Evolutionary conservation across 2,888 invertebrate genomes (phyloP), one percentile per base, ranked within the genome.

Genomic region (Hypena proboscidalis): DNA sequence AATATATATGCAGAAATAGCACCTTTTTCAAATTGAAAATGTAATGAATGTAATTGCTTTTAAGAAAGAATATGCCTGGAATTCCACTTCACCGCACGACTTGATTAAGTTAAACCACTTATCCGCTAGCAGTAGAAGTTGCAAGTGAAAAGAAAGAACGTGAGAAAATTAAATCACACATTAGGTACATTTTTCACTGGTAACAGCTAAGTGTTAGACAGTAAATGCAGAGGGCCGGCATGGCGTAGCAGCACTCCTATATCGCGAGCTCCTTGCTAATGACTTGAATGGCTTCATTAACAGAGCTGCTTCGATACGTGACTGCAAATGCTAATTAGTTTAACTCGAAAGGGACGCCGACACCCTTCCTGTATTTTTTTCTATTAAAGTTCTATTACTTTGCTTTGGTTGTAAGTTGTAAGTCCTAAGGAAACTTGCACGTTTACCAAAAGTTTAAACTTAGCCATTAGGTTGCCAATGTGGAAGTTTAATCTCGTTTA

Each of bases 201-300:
- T 25, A 49, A 51, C 42, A 54, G 39, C 37, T 56, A 51, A 55
- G 48, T 57, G 22, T 30, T 34, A 40, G 51, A 38, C 42, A 44
- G 38, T 47, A n/a, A n/a, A n/a, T n/a, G n/a, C n/a, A 41, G 46
- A 59, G 42, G 36, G 37, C 39, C 44, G 49, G 38, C 20, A 42
- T 36, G 27, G 31, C 37, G n/a, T 19, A 20, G 35, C 15, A 29
- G 25, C 11, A 34, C 34, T 20, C 21, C 38, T 49, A 45, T 52
- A 32, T 47, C 39, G 46, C 41, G 43, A 62, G 63, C 67, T 77
- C 66, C 69, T 53, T 57, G 50, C 57, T 79, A 80, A 80, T 79
- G 68, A 73, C 74, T 78, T 72, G 66, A 83, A 84, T 80, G 77
- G 80, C 77, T 83, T 85, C 81, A 83, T 81, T 80, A 79, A 70